phyloP scores from a whole-genome alignment of 2,113 vertebrate species.

The Xiphophorus hellerii region DNA sequence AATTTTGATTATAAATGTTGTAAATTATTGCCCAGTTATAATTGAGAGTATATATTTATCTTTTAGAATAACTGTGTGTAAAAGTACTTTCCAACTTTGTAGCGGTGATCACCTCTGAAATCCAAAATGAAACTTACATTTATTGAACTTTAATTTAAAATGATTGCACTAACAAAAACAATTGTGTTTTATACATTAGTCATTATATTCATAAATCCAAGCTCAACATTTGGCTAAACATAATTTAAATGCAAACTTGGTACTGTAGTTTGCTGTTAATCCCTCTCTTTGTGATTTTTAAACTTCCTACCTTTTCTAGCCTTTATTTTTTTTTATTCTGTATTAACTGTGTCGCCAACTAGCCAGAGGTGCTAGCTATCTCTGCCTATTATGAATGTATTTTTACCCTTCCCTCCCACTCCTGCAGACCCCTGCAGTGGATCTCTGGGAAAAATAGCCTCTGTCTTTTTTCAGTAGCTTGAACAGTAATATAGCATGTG shows the following conservation, averaged over 20 bases:
- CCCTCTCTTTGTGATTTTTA: conserved; percentile 10
- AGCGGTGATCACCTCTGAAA: background rate
- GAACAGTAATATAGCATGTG: conserved; percentile 82
- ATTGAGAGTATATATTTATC: no score
- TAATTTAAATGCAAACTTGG: background rate
- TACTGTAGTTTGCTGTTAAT: conserved; percentile 3
- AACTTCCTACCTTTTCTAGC: conserved; percentile 54
- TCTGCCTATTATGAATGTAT: conserved; percentile 67
- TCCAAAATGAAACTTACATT: background rate
- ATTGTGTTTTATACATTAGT: background rate
- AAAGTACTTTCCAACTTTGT: no score
- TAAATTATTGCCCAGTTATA: background rate
- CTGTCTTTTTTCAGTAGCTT: conserved; percentile 71
- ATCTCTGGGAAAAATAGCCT: conserved; percentile 75
- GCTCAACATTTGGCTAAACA: background rate
- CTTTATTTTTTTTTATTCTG: background rate
- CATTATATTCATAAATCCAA: background rate
- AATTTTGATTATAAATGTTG: background rate
- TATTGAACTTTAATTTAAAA: background rate
- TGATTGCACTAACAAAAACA: background rate
- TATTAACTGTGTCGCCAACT: conserved; percentile 63
- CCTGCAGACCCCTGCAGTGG: conserved; percentile 69
- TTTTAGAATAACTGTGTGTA: no score
- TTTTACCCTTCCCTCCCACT: conserved; percentile 36
- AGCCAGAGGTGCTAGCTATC: conserved; percentile 69